Conservation (phyloP, 2,113 vertebrate genomes). For the Leucoraja erinaceus region DNA sequence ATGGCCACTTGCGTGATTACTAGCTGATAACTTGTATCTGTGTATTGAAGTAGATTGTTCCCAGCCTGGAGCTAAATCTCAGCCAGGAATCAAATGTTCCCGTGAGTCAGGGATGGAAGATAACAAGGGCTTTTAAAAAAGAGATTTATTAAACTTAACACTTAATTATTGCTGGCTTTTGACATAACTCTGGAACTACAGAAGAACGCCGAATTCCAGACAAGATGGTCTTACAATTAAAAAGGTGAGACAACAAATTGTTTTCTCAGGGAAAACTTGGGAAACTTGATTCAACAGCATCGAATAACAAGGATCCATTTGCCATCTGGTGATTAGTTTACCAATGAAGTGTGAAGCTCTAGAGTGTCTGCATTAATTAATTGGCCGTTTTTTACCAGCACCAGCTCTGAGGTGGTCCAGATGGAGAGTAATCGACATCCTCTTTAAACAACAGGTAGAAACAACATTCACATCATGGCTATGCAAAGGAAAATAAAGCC, state of each 20-base stretch:
- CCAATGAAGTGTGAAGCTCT: conserved; percentile 7
- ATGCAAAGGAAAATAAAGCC: conserved; percentile 15
- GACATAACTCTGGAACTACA: neutral
- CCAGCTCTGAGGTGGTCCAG: conserved; percentile 33
- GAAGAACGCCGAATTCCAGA: neutral
- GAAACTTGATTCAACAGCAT: conserved; percentile 18
- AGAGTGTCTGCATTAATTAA: conserved; percentile 31
- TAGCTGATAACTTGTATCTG: neutral
- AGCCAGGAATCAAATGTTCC: neutral
- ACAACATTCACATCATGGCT: neutral
- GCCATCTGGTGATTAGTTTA: conserved; percentile 22
- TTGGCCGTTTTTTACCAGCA: conserved; percentile 20
- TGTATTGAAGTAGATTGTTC: too few relatives aligned
- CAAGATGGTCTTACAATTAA: neutral
- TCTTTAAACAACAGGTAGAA: conserved; percentile 23
- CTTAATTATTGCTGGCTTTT: conserved; percentile 7
- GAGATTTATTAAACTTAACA: neutral
- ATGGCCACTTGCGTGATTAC: neutral
- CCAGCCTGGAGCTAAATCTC: too few relatives aligned
- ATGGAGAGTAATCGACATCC: conserved; percentile 11
- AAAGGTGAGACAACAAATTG: conserved; percentile 25
- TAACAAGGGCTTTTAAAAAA: neutral
- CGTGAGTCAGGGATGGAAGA: too few relatives aligned
- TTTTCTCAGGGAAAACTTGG: neutral
- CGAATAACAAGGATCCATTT: conserved; percentile 23